Evolutionary conservation across 2,888 invertebrate species (phyloP), one percentile per base, ranked within the genome.

Genomic region (Nasonia oneida): DNA sequence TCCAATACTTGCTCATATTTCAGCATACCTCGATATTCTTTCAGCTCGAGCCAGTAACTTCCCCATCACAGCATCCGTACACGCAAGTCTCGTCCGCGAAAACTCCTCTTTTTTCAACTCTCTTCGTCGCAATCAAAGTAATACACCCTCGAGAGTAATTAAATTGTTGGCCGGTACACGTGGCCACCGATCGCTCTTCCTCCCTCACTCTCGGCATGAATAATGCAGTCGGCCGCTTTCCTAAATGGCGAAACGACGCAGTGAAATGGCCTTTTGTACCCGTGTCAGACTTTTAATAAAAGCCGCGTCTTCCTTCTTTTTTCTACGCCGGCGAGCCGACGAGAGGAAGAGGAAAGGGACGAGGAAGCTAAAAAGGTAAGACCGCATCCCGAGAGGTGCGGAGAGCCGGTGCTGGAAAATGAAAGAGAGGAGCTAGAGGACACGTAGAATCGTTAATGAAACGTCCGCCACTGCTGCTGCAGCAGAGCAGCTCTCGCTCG

Each of bases 361-460:
- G 39, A 18, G n/a, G 39, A 39, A 47, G 73, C 71, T 71, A 15
- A 53, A 33, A 33, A 37, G 76, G 76, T 57, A 42, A 70, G 70
- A 70, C 70, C 70, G 70, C 29, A 47, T 47, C 47, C 47, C 47
- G 47, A 47, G 47, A 47, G 47, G 47, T 42, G 47, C 47, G 12
- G 47, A 47, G 47, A 42, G 64, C 6, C 64, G 64, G 23, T 47
- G 29, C 29, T 29, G 78, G 42, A 29, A 81, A 81, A 81, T 81
- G 74, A 80, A 53, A 75, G 76, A 76, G 64, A 39, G 61, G 73
- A 42, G 29, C 50, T 14, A 23, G 42, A 74, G 53, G 76, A 76
- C 82, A 76, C 57, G 53, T 76, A n/a, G 37, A 70, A 76, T 76
- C 53, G 76, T 76, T 82, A 82, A 82, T 82, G 82, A 82, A 67